A percentile compares a stretch with the other conserved stretches of the same genome.
Evolutionary conservation across 2,888 invertebrate species (phyloP).

Genomic region (Scotopteryx bipunctaria): DNA sequence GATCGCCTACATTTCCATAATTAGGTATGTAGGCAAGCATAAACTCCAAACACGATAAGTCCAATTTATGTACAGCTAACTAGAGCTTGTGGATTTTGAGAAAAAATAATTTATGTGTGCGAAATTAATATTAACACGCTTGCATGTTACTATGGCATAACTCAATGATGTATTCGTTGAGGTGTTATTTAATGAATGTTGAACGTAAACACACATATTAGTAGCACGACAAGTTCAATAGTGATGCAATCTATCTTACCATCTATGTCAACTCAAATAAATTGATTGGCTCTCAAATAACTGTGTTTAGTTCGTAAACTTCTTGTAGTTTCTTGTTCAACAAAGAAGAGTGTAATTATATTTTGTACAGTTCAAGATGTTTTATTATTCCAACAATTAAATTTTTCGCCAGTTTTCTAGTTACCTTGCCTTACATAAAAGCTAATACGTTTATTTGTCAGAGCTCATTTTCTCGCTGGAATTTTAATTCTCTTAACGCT

Average conservation of each 20-base stretch:
- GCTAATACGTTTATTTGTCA: conserved; percentile 71
- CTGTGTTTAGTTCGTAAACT: not conserved
- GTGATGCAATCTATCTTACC: conserved; percentile 4
- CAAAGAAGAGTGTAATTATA: no score
- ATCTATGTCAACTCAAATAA: conserved; percentile 4
- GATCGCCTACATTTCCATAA: conserved; percentile 72
- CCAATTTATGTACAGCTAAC: conserved; percentile 69
- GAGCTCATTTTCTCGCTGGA: conserved; percentile 68
- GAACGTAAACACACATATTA: conserved; percentile 6
- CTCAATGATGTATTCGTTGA: conserved; percentile 30
- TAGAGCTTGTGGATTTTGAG: conserved; percentile 51
- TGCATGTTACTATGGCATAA: conserved; percentile 34
- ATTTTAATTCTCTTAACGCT: conserved; percentile 73
- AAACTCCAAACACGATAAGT: conserved; percentile 76
- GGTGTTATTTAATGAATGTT: conserved; percentile 22
- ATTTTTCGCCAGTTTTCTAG: conserved; percentile 16
- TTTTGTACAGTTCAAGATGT: not conserved
- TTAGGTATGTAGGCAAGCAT: conserved; percentile 70
- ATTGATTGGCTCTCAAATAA: not conserved
- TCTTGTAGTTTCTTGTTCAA: no score
- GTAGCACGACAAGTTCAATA: conserved; percentile 11
- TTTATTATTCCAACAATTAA: conserved; percentile 17
- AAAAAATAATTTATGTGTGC: conserved; percentile 40
- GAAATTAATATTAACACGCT: conserved; percentile 41
- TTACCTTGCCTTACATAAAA: conserved; percentile 53